These are phyloP conservation scores for Lepeophtheirus nordmannii DNA, from an alignment of 2,888 invertebrate genomes.

Conservation along the genomic window DNA sequence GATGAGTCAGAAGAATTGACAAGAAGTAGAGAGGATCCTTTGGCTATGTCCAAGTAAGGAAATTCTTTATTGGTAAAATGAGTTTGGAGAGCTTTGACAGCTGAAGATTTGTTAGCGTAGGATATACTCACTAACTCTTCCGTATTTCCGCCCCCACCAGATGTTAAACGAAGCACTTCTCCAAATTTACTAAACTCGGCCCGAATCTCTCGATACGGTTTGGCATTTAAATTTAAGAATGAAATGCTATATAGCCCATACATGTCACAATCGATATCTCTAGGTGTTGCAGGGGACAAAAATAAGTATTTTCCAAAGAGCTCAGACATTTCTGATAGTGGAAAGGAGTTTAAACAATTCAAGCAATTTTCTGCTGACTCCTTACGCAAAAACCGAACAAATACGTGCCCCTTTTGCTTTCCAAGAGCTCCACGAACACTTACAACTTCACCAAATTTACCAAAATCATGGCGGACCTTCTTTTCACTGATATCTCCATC, in stretches of 20 bases:
- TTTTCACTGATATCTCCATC: constrained; percentile 25
- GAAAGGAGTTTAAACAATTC: constrained; percentile 23
- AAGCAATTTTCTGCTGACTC: constrained; percentile 24
- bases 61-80: constrained; percentile 25
- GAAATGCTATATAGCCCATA: constrained; percentile 24
- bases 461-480: constrained; percentile 24
- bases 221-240: constrained; percentile 22
- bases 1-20: constrained; percentile 19
- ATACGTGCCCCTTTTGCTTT: constrained; percentile 25
- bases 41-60: constrained; percentile 25
- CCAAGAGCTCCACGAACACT: constrained; percentile 23
- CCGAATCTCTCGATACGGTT: constrained; percentile 19
- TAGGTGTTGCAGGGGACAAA: constrained; percentile 24
- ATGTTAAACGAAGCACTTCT: constrained; percentile 21
- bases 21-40: constrained; percentile 22
- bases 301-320: constrained; percentile 22
- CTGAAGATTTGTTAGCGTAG: constrained; percentile 13
- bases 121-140: constrained; percentile 21
- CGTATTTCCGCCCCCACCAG: constrained; percentile 22
- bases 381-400: constrained; percentile 22
- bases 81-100: constrained; percentile 20
- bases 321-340: constrained; percentile 23
- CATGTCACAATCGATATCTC: constrained; percentile 25
- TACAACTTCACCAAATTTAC: constrained; percentile 24
- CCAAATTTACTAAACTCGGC: constrained; percentile 23